Percentiles rank a stretch among this genome's conserved stretches.
Conservation (phyloP, 2,888 invertebrate species). For the Cheilosia soror region DNA sequence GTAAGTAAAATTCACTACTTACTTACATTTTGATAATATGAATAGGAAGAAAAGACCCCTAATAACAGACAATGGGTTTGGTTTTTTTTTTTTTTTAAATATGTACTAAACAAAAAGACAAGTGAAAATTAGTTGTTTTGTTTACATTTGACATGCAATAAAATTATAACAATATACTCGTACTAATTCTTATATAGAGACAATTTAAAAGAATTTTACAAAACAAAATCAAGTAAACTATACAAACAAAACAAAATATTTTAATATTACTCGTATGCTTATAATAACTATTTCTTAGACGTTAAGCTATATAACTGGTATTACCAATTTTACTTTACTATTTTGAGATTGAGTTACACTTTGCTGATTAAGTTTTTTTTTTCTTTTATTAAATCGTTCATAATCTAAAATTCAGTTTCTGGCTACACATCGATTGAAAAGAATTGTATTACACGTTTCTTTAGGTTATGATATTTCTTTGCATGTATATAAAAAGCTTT, state of each 20-base stretch:
- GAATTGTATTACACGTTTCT: background rate
- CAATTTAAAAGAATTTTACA: background rate
- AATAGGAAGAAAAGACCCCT: too few relatives aligned
- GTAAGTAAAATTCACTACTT: too few relatives aligned
- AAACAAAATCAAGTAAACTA: background rate
- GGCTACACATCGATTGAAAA: constrained; percentile 9
- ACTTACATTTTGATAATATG: too few relatives aligned
- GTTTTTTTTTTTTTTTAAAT: too few relatives aligned
- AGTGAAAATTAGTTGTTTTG: too few relatives aligned
- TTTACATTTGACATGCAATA: too few relatives aligned
- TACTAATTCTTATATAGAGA: too few relatives aligned
- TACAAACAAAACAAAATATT: background rate
- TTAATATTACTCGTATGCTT: constrained; percentile 1
- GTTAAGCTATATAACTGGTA: background rate
- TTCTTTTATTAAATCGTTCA: background rate
- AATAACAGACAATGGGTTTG: too few relatives aligned
- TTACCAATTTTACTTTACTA: background rate
- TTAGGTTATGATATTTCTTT: constrained; percentile 1
- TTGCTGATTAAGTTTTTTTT: background rate
- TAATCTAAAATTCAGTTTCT: background rate
- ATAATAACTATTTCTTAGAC: background rate
- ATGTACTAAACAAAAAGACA: too few relatives aligned
- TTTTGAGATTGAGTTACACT: background rate
- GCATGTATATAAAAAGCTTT: constrained; percentile 34
- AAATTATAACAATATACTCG: too few relatives aligned